Evolutionary conservation across 2,888 invertebrate genomes (phyloP).

Genomic region (Orthosia incerta): DNA sequence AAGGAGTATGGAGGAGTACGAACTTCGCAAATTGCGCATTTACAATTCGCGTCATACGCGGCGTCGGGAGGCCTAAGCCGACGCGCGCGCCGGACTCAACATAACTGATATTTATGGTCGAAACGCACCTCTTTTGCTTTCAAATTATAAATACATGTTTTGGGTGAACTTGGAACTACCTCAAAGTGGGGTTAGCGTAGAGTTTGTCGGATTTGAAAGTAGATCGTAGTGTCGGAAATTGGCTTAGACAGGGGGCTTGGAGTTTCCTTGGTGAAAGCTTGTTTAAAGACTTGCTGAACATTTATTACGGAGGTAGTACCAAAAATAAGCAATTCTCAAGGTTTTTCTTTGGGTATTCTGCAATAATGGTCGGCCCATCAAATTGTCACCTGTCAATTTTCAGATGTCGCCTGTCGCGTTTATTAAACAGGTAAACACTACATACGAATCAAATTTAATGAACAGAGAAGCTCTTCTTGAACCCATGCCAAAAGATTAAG

Average conservation of each 20-base stretch:
- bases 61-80: constrained; percentile 72
- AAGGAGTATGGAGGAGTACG: constrained; percentile 70
- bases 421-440: not conserved
- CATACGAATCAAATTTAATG: not conserved
- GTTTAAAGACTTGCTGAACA: constrained; percentile 20
- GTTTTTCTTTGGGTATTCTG: too few species aligned
- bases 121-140: constrained; percentile 77
- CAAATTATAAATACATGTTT: constrained; percentile 70
- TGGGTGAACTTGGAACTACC: constrained; percentile 62
- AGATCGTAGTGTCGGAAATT: constrained; percentile 46
- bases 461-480: not conserved
- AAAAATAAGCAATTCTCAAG: not conserved
- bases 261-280: constrained; percentile 25
- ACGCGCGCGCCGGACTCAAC: constrained; percentile 65
- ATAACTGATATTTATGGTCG: constrained; percentile 87
- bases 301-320: not conserved
- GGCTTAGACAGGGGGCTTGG: constrained; percentile 29
- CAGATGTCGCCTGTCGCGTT: too few species aligned
- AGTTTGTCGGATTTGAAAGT: constrained; percentile 50
- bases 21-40: constrained; percentile 85
- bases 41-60: constrained; percentile 83
- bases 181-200: constrained; percentile 64
- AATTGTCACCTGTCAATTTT: too few species aligned
- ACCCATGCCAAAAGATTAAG: constrained; percentile 2
- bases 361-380: too few species aligned